Percentiles rank a stretch among this genome's conserved stretches.
Conservation (phyloP, 2,888 invertebrate genomes). For the Exocentrus adspersus region DNA sequence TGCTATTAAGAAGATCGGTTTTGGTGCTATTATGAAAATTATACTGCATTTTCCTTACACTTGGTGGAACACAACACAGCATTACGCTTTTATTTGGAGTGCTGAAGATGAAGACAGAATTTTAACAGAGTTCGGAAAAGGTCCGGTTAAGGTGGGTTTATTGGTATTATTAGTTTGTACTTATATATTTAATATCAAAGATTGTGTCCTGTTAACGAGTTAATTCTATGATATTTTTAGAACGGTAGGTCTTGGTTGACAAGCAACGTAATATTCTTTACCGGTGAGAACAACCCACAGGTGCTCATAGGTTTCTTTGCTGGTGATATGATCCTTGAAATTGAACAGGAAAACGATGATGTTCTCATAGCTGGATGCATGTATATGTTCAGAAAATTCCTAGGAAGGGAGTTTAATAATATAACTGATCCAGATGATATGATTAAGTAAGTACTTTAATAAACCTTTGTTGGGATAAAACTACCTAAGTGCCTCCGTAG, state of each 20-base stretch:
- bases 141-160: slow-evolving; percentile 20
- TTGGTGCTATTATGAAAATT: slow-evolving; percentile 46
- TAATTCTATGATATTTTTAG: no score
- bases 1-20: slow-evolving; percentile 40
- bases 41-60: slow-evolving; percentile 38
- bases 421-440: slow-evolving; percentile 59
- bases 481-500: slow-evolving; percentile 33
- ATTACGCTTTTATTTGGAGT: slow-evolving; percentile 40
- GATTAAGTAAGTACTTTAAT: slow-evolving; percentile 44
- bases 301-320: slow-evolving; percentile 74
- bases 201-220: no score
- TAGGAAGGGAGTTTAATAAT: slow-evolving; percentile 63
- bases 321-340: slow-evolving; percentile 69
- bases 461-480: no score
- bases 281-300: slow-evolving; percentile 63
- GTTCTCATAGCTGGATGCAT: slow-evolving; percentile 63
- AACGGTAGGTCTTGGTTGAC: slow-evolving; percentile 32
- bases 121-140: slow-evolving; percentile 48
- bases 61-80: slow-evolving; percentile 42
- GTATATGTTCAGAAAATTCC: slow-evolving; percentile 61
- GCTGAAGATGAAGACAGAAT: slow-evolving; percentile 40
- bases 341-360: slow-evolving; percentile 69
- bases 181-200: no score
- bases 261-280: slow-evolving; percentile 18
- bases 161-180: no score